Percentiles rank a stretch among this genome's conserved stretches.
These are phyloP conservation scores for Digitonthophagus gazella DNA, from an alignment of 2,888 invertebrate species.

Conservation along the genomic window DNA sequence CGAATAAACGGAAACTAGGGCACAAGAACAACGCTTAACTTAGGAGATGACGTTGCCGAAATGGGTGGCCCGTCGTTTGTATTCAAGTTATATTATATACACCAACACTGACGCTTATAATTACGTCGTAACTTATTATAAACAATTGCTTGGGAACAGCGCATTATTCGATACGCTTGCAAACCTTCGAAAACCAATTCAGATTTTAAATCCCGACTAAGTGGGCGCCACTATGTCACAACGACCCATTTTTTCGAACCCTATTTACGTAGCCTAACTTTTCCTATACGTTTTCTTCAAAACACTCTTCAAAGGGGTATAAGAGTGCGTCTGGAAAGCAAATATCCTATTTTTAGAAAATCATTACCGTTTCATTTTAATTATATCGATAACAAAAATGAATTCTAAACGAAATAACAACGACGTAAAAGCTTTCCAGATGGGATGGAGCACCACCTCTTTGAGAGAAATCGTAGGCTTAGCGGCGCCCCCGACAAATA, in stretches of 20 bases:
- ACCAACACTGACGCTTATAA: not conserved
- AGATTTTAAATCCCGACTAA: not conserved
- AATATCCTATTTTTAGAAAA: no score
- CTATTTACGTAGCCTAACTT: no score
- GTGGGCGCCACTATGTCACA: not conserved
- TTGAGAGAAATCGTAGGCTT: not conserved
- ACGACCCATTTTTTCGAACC: not conserved
- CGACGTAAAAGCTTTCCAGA: no score
- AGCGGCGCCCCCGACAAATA: not conserved
- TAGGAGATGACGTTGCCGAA: conserved; percentile 16
- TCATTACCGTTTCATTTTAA: no score
- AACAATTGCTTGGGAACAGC: not conserved
- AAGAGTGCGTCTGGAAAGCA: no score
- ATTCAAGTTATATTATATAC: conserved; percentile 3
- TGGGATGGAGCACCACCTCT: no score
- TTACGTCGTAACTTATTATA: conserved; percentile 1
- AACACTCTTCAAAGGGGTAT: no score
- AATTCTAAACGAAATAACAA: no score
- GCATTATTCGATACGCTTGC: not conserved
- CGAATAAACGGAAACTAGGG: conserved; percentile 41
- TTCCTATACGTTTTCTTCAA: no score
- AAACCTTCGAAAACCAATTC: not conserved
- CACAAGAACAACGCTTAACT: conserved; percentile 47
- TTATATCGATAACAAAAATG: no score
- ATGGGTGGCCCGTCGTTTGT: not conserved